Conservation (phyloP, 2,113 vertebrate genomes). For the Spermophilus dauricus region DNA sequence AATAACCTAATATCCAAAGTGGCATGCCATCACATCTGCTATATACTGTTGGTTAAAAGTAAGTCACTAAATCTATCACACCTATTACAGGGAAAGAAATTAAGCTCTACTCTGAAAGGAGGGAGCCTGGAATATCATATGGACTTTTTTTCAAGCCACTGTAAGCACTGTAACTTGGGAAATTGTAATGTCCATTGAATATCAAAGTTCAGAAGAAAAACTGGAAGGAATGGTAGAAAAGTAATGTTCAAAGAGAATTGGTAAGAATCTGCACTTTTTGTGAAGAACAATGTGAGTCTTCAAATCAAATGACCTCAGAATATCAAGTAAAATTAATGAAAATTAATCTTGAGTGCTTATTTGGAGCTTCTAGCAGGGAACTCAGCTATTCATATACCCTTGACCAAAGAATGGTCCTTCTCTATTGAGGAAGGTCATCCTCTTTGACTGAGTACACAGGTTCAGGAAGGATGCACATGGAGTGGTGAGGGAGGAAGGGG, state of each 20-base stretch:
- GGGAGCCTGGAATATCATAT: neutral
- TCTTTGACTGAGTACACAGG: neutral
- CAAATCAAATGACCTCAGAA: neutral
- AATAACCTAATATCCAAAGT: neutral
- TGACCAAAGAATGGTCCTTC: neutral
- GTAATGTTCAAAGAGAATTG: neutral
- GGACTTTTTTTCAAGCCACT: slow-evolving; percentile 1
- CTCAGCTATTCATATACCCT: neutral
- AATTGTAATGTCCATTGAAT: neutral
- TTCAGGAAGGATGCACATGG: too few species aligned
- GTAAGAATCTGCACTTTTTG: slow-evolving; percentile 11
- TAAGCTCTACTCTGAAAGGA: neutral
- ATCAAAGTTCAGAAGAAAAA: neutral
- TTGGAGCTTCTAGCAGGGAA: neutral
- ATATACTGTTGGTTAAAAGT: neutral
- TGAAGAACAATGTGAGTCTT: neutral
- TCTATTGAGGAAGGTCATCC: neutral
- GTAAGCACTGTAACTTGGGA: neutral
- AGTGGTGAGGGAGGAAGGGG: too few species aligned
- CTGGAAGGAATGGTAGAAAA: neutral
- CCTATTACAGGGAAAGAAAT: neutral
- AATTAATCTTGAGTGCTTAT: neutral
- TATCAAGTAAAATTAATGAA: slow-evolving; percentile 30
- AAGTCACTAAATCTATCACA: neutral
- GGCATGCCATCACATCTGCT: neutral